A percentile compares a stretch with the other conserved stretches of the same genome.
Evolutionary conservation across 1,140 invertebrate species (phyloP).

Genomic region (Lordiphosa collinella): DNA sequence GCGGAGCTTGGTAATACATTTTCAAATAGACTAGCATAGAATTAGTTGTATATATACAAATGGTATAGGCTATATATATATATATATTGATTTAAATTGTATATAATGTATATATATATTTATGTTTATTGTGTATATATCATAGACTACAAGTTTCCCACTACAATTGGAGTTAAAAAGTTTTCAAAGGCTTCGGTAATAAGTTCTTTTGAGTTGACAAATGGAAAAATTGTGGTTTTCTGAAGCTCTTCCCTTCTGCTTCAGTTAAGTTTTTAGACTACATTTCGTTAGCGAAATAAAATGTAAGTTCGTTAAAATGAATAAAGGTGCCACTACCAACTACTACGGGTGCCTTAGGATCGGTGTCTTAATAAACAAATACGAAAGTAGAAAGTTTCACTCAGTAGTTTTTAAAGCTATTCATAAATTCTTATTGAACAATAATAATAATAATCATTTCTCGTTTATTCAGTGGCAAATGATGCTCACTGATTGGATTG

Average conservation of each 20-base stretch:
- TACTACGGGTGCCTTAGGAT: slow-evolving; percentile 54
- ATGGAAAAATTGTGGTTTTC: slow-evolving; percentile 62
- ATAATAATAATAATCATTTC: slow-evolving; percentile 26
- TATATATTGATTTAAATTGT: slow-evolving; percentile 43
- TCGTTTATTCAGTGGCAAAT: slow-evolving; percentile 44
- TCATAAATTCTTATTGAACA: slow-evolving; percentile 76
- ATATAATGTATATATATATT: slow-evolving; percentile 31
- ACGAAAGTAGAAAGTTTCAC: slow-evolving; percentile 78
- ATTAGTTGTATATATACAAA: slow-evolving; percentile 64
- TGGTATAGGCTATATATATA: slow-evolving; percentile 55
- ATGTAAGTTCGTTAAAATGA: slow-evolving; percentile 69
- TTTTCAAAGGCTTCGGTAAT: slow-evolving; percentile 77
- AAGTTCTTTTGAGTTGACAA: slow-evolving; percentile 78
- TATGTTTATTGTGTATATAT: slow-evolving; percentile 25
- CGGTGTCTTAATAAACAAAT: slow-evolving; percentile 54
- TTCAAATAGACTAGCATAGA: slow-evolving; percentile 67
- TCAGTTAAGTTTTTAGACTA: slow-evolving; percentile 38
- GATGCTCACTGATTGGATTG: slow-evolving; percentile 67
- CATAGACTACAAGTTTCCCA: slow-evolving; percentile 46
- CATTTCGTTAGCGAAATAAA: slow-evolving; percentile 18
- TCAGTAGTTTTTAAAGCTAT: slow-evolving; percentile 71
- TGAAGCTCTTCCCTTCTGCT: slow-evolving; percentile 33
- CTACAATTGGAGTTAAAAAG: slow-evolving; percentile 76
- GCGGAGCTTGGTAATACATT: slow-evolving; percentile 56
- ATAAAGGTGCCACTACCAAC: slow-evolving; percentile 58